Evolutionary conservation across 2,888 invertebrate species (phyloP).

Genomic region (Lypha dubia): DNA sequence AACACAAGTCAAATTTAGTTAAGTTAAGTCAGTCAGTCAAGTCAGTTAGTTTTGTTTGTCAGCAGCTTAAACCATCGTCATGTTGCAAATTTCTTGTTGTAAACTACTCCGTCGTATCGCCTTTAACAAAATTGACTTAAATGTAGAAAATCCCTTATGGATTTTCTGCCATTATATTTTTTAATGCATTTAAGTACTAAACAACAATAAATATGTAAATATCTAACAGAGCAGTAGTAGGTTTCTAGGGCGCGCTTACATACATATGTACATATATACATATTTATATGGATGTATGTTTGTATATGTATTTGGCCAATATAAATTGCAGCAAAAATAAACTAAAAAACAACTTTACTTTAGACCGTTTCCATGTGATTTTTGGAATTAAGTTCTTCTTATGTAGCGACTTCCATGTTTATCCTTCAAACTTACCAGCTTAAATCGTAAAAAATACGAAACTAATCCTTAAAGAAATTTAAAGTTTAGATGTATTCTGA

Average conservation of each 20-base stretch:
- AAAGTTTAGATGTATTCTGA: too few relatives aligned
- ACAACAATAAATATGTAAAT: constrained; percentile 10
- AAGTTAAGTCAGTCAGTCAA: constrained; percentile 28
- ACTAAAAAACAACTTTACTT: neutral
- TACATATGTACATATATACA: too few relatives aligned
- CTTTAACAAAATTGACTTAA: constrained; percentile 35
- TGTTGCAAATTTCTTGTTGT: constrained; percentile 22
- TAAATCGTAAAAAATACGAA: too few relatives aligned
- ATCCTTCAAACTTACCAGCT: too few relatives aligned
- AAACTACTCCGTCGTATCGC: constrained; percentile 5
- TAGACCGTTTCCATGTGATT: constrained; percentile 30
- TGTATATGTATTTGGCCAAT: constrained; percentile 22
- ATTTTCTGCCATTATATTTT: constrained; percentile 40
- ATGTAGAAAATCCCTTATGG: constrained; percentile 35
- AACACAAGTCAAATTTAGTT: constrained; percentile 27
- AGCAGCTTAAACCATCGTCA: constrained; percentile 10
- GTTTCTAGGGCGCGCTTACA: constrained; percentile 65
- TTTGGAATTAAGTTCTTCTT: neutral
- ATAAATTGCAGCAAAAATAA: constrained; percentile 10
- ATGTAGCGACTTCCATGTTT: too few relatives aligned
- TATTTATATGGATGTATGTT: too few relatives aligned
- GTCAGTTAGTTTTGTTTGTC: constrained; percentile 13
- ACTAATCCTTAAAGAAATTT: too few relatives aligned
- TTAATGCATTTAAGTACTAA: constrained; percentile 39
- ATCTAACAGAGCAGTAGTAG: constrained; percentile 57